phyloP scores from a whole-genome alignment of 1,140 invertebrate genomes.

The Nephotettix cincticeps region DNA sequence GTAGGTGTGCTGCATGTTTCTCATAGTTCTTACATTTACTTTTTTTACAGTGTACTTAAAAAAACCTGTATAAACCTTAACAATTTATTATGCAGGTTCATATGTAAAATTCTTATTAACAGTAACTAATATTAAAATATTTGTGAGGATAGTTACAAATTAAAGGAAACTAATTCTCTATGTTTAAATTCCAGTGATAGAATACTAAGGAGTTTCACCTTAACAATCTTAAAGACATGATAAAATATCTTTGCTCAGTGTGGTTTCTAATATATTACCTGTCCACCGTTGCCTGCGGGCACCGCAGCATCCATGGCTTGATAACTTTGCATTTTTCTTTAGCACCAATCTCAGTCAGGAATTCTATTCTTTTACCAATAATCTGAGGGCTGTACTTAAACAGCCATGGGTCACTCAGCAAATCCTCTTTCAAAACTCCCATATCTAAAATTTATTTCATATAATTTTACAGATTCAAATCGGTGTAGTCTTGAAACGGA shows the following conservation, averaged over 20 bases:
- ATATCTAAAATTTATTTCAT: neutral
- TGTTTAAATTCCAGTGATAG: neutral
- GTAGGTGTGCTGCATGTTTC: too few species aligned
- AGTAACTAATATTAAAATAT: neutral
- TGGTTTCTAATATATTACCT: slow-evolving; percentile 31
- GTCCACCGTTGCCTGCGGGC: slow-evolving; percentile 23
- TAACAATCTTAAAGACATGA: neutral
- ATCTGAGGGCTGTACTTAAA: neutral
- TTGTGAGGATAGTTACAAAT: neutral
- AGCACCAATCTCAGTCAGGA: slow-evolving; percentile 9
- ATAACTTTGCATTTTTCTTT: slow-evolving; percentile 27
- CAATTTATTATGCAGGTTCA: too few species aligned
- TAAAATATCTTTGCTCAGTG: too few species aligned
- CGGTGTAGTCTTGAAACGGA: neutral
- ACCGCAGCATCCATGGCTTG: slow-evolving; percentile 43
- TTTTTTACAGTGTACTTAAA: too few species aligned
- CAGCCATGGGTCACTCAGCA: neutral
- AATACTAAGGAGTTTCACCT: neutral
- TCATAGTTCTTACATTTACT: too few species aligned
- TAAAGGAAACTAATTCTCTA: neutral
- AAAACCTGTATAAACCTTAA: too few species aligned
- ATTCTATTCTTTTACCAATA: slow-evolving; percentile 13
- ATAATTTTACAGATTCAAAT: neutral
- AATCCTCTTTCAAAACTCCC: neutral
- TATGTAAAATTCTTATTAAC: too few species aligned